phyloP scores from a whole-genome alignment of 2,888 invertebrate genomes.

The Hofmannophila pseudospretella region DNA sequence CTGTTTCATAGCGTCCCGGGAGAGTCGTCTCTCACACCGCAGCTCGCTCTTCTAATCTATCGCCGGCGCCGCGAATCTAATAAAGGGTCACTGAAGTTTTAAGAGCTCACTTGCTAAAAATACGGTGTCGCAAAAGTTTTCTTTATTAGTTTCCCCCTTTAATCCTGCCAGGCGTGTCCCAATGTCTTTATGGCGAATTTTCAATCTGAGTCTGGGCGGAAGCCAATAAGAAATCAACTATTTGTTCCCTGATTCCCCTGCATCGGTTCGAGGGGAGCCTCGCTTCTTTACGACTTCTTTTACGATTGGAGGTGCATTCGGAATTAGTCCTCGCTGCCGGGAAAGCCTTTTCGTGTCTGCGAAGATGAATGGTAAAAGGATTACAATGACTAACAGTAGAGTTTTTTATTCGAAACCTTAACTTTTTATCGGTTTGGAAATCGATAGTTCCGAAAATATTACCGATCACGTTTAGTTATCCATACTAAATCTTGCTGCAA shows the following conservation, averaged over 20 bases:
- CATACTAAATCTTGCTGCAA: too few species aligned
- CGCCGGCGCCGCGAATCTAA: slow-evolving; percentile 58
- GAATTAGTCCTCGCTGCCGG: slow-evolving; percentile 67
- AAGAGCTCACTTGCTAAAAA: slow-evolving; percentile 71
- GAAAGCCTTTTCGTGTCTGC: slow-evolving; percentile 73
- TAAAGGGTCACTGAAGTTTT: slow-evolving; percentile 63
- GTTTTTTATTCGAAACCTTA: slow-evolving; percentile 31
- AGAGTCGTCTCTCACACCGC: slow-evolving; percentile 42
- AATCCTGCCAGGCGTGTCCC: slow-evolving; percentile 73
- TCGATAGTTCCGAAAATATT: slow-evolving; percentile 17
- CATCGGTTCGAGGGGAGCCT: slow-evolving; percentile 68
- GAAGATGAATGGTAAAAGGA: slow-evolving; percentile 70
- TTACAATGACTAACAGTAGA: slow-evolving; percentile 57
- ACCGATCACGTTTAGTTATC: not conserved
- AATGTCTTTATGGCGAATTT: slow-evolving; percentile 78
- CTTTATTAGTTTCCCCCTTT: slow-evolving; percentile 77
- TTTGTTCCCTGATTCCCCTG: slow-evolving; percentile 72
- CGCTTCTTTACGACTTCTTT: slow-evolving; percentile 76
- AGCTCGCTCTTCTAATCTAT: slow-evolving; percentile 51
- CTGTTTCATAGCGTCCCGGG: slow-evolving; percentile 40
- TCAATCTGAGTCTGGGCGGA: slow-evolving; percentile 74
- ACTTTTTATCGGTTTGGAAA: slow-evolving; percentile 29
- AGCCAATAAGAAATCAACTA: slow-evolving; percentile 78
- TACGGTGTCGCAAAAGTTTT: slow-evolving; percentile 77
- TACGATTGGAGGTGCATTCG: slow-evolving; percentile 77